phyloP scores from a whole-genome alignment of 2,888 invertebrate genomes.

The Pristionchus entomophagus region DNA sequence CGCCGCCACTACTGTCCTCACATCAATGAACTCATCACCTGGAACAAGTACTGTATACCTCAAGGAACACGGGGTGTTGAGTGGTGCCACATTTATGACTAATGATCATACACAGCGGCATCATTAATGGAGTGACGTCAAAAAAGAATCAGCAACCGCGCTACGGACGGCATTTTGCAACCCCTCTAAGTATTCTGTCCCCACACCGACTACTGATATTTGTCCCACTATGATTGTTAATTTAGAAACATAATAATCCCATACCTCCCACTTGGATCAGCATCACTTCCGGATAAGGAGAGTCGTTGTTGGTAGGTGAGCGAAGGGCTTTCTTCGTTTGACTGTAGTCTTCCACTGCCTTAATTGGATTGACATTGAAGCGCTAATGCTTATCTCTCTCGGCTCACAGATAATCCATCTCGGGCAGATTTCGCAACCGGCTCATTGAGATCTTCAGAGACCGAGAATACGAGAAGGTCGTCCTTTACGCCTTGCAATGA shows the following conservation, averaged over 20 bases:
- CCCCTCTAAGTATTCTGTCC: no score
- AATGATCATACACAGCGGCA: no score
- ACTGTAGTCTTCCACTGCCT: conserved; percentile 49
- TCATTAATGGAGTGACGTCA: no score
- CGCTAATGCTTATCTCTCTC: background rate
- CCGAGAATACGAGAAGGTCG: background rate
- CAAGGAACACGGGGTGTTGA: no score
- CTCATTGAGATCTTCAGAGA: conserved; percentile 2
- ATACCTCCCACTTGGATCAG: conserved; percentile 65
- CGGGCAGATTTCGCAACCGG: background rate
- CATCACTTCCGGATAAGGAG: conserved; percentile 67
- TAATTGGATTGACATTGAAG: background rate
- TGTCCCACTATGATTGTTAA: no score
- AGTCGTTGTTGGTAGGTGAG: conserved; percentile 50
- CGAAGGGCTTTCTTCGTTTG: conserved; percentile 52
- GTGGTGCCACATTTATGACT: no score
- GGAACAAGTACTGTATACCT: background rate
- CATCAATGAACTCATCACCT: conserved; percentile 62
- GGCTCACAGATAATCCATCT: conserved; percentile 31
- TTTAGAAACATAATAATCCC: background rate
- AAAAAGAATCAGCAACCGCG: background rate
- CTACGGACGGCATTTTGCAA: no score
- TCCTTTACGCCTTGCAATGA: background rate
- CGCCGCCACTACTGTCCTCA: conserved; percentile 63
- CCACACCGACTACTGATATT: no score